Evolutionary conservation across 1,140 invertebrate species (phyloP), one percentile per base, ranked within the genome.

Genomic region (Ceratina australensis): DNA sequence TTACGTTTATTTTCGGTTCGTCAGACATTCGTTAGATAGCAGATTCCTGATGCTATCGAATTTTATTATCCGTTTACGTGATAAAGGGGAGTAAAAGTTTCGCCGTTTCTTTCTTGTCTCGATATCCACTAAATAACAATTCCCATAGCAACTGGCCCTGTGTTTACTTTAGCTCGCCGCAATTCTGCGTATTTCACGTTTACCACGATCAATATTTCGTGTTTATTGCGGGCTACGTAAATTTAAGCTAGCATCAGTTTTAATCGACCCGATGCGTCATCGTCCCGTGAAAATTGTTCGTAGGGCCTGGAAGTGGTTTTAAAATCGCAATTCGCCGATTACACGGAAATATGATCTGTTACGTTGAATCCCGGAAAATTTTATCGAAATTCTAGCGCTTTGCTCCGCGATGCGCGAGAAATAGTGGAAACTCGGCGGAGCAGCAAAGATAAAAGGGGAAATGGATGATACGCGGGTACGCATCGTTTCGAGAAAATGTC

Each of bases 151-250:
- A 71, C 52, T 47, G 67, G 3, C 57, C 54, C 52, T 52, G 67
- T 71, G 67, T 24, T 59, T 49, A 16, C 15, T 15, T 33, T 18
- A 57, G 50, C n/a, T 71, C 28, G 54, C 15, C 67, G 28, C 67
- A 24, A 22, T 71, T 57, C 67, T 57, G 54, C 67, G 67, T 69
- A 69, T 57, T 69, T 69, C 67, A 28, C 28, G 57, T 71, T 71
- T 71, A 12, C 67, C 54, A 15, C 67, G 67, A 71, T 71, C 67
- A 71, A 71, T 71, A 71, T 71, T 71, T 57, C 54, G 67, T 47
- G 54, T 71, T 71, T 59, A 59, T 59, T 12, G 54, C 67, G 26
- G 2, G 8, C 52, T 12, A 59, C 20, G 28, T 1, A n/a, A 42
- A 71, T 71, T 71, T 47, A 59, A 69, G 33, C 49, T 16, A 20